phyloP scores from a whole-genome alignment of 2,113 vertebrate genomes.

The Galemys pyrenaicus region DNA sequence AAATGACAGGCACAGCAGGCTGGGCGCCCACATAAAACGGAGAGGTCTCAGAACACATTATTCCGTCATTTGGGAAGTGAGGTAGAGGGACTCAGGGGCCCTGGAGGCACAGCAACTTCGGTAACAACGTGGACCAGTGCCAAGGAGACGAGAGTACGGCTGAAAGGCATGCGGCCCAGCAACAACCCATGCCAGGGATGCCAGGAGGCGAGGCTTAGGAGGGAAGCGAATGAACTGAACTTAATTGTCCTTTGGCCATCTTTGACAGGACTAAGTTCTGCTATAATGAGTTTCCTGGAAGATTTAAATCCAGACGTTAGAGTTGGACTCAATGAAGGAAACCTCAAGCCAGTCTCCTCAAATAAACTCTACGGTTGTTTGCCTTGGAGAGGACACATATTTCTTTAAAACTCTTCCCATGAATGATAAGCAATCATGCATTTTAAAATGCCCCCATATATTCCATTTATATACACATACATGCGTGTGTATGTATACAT shows the following conservation, averaged over 20 bases:
- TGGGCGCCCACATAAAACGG: neutral
- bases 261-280: neutral
- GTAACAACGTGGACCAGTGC: neutral
- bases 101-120: neutral
- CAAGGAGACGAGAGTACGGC: neutral
- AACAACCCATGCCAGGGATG: neutral
- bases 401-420: conserved; percentile 3
- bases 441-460: neutral
- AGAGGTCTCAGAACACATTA: neutral
- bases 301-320: neutral
- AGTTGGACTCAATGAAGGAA: neutral
- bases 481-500: neutral
- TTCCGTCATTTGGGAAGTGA: neutral
- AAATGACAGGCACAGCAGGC: neutral
- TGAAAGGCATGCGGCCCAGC: rapidly evolving
- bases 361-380: neutral
- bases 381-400: neutral
- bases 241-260: neutral
- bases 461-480: neutral
- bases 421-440: neutral
- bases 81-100: neutral
- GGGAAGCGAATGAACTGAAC: neutral
- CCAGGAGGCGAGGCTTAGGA: neutral
- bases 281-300: neutral
- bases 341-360: neutral